Conservation (phyloP, 2,888 invertebrate genomes). For the Agrotis ipsilon region DNA sequence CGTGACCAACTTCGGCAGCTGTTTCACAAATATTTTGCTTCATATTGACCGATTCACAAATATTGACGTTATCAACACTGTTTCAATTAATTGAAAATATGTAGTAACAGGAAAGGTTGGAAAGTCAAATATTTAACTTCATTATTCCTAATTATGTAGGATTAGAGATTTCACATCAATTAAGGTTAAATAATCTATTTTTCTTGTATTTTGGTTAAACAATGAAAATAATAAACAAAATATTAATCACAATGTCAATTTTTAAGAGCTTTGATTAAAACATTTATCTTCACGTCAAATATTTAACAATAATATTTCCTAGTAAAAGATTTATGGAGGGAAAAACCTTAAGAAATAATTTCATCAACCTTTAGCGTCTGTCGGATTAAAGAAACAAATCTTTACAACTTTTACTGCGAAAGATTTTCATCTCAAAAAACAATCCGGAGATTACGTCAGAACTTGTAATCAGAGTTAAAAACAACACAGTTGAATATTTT, state of each 20-base stretch:
- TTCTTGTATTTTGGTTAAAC: no score
- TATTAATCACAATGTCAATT: constrained; percentile 11
- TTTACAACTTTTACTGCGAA: constrained; percentile 71
- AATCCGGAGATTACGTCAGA: constrained; percentile 82
- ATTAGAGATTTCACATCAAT: background rate
- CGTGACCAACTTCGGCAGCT: constrained; percentile 64
- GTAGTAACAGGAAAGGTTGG: constrained; percentile 32
- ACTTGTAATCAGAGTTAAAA: constrained; percentile 83
- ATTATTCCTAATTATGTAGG: constrained; percentile 5
- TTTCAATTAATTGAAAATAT: constrained; percentile 50
- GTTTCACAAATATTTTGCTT: constrained; percentile 65
- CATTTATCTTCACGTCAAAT: constrained; percentile 22
- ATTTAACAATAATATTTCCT: constrained; percentile 28
- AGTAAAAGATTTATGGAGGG: constrained; percentile 45
- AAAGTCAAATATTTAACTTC: constrained; percentile 37
- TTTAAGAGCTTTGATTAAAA: constrained; percentile 37
- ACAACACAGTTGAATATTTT: constrained; percentile 77
- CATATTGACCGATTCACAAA: constrained; percentile 49
- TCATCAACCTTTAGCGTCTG: constrained; percentile 63
- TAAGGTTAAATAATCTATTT: background rate
- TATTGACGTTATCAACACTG: constrained; percentile 43
- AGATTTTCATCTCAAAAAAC: constrained; percentile 75
- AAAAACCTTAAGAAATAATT: constrained; percentile 61
- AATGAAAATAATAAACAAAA: background rate
- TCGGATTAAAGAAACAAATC: constrained; percentile 69